A percentile compares a stretch with the other conserved stretches of the same genome.
These are phyloP conservation scores for Calephelis nemesis DNA, from an alignment of 1,140 invertebrate genomes.

Conservation along the genomic window DNA sequence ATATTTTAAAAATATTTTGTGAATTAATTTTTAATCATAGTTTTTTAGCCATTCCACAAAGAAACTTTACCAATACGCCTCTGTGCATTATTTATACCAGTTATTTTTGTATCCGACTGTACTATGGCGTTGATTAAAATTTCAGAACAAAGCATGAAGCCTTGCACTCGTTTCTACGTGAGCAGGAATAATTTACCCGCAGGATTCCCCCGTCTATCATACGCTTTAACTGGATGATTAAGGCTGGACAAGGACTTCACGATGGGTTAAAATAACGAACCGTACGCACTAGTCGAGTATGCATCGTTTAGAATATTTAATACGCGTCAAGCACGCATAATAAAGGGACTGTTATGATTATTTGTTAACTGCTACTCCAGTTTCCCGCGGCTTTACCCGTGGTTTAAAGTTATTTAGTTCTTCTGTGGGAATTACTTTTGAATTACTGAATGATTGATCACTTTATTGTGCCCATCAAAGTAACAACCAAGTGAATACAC, in stretches of 20 bases:
- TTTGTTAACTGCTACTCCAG: neutral
- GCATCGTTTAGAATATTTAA: conserved; percentile 13
- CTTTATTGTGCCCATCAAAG: too few species aligned
- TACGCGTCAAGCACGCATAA: neutral
- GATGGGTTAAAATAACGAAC: conserved; percentile 56
- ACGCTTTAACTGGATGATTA: conserved; percentile 53
- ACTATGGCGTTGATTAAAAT: conserved; percentile 58
- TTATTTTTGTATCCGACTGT: conserved; percentile 35
- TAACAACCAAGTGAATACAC: too few species aligned
- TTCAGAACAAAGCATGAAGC: conserved; percentile 62
- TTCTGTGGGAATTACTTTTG: too few species aligned
- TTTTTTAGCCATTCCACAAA: conserved; percentile 27
- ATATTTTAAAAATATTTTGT: neutral
- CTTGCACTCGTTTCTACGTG: conserved; percentile 54
- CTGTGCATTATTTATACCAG: conserved; percentile 31
- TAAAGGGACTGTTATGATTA: neutral
- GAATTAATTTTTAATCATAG: conserved; percentile 20
- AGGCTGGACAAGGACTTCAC: conserved; percentile 46
- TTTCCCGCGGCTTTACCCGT: too few species aligned
- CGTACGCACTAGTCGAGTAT: conserved; percentile 37
- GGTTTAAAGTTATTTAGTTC: too few species aligned
- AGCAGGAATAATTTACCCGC: conserved; percentile 62
- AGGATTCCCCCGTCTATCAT: conserved; percentile 53
- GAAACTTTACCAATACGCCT: conserved; percentile 36
- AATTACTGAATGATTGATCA: too few species aligned